Conservation (phyloP, 2,797 vertebrate genomes). For the Sebastes reedi region DNA sequence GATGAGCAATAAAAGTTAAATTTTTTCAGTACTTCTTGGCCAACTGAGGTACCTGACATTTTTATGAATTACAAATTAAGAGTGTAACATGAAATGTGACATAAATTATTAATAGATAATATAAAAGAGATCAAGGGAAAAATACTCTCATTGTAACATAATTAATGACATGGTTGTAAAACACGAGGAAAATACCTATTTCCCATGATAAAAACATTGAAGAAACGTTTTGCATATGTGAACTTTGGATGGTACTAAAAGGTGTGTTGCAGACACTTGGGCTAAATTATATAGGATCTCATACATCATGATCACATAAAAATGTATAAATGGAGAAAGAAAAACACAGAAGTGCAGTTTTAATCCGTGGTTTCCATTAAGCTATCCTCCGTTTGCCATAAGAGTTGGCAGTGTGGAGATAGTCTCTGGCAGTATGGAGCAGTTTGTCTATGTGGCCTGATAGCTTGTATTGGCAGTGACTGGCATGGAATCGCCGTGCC, state of each 20-base stretch:
- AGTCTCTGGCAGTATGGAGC: constrained; percentile 49
- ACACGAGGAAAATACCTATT: constrained; percentile 26
- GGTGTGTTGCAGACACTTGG: constrained; percentile 28
- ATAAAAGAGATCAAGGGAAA: constrained; percentile 1
- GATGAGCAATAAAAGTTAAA: constrained; percentile 9
- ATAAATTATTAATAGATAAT: constrained; percentile 1
- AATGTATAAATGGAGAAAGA: constrained; percentile 52
- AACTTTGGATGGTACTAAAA: constrained; percentile 46
- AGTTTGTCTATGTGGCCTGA: constrained; percentile 51
- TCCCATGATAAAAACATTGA: constrained; percentile 12
- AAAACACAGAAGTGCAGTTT: constrained; percentile 52
- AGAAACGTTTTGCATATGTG: constrained; percentile 21
- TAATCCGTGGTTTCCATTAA: constrained; percentile 64
- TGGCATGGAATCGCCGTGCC: constrained; percentile 53
- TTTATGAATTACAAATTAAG: constrained; percentile 2
- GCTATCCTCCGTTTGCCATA: constrained; percentile 44
- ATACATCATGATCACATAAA: constrained; percentile 48
- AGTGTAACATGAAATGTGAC: background rate
- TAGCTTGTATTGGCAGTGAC: constrained; percentile 74
- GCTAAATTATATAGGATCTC: constrained; percentile 39
- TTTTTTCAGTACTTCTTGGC: background rate
- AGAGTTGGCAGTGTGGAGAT: constrained; percentile 55
- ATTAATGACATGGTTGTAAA: constrained; percentile 43
- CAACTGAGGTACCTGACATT: background rate
- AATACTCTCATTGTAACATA: constrained; percentile 11